A percentile compares a stretch with the other conserved stretches of the same genome.
Evolutionary conservation across 1,140 invertebrate genomes (phyloP).

Genomic region (roundworm (Caenorhabditis elegans)): WBcel235 BX284605.5:16394501-16395000

Average conservation of each 20-base stretch:
- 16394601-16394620: too few relatives aligned
- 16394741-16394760: too few relatives aligned
- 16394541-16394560: neutral
- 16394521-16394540: neutral
- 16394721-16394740: too few relatives aligned
- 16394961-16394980: constrained; percentile 1
- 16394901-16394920: neutral
- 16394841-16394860: neutral
- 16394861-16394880: neutral
- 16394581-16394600: neutral
- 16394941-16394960: neutral
- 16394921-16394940: neutral
- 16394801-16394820: neutral
- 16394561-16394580: too few relatives aligned
- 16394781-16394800: constrained; percentile 6
- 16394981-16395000: neutral
- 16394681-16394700: too few relatives aligned
- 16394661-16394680: too few relatives aligned
- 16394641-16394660: too few relatives aligned
- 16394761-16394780: too few relatives aligned
- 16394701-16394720: too few relatives aligned
- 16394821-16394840: neutral
- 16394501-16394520: neutral
- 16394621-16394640: too few relatives aligned
- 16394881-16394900: neutral